Base-by-base conservation (phyloP, 2,888 invertebrate genomes). In the Halictus ligatus region DNA sequence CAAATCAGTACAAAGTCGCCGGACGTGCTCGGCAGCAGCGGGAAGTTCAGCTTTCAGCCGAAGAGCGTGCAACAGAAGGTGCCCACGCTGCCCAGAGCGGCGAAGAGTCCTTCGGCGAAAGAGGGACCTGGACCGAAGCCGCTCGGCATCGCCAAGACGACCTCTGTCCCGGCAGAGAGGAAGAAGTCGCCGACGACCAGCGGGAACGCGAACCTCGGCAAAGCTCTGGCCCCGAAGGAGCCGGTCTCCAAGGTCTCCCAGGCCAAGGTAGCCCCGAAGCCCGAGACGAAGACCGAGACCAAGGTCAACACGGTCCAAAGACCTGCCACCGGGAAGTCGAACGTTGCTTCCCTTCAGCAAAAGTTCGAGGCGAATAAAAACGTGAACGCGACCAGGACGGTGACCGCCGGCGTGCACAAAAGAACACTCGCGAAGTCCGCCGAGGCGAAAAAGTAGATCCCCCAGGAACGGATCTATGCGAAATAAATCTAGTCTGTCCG, bases 301-400 rank as follows among this genome's bases (percentile, higher is more conserved):
- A 90, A 78, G 29, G 78, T 80, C 18, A 92, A 86, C 84, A 83
- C 91, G 7, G 87, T 94, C 67, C 92, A 93, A 78, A 92, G 91
- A 81, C 95, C 96, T 46, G 95, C 97, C 7, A 95, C 94, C 72
- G 95, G 95, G 88, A 97, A 97, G 93, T 97, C 97, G 35, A 97
- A 97, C 94, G 97, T 98, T 80, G 98, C 98, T 50, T 97, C 97
- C 83, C 95, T 98, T 91, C 98, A 98, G 92, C 97, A 97, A 92
- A 98, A 97, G 94, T 98, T 98, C 93, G 98, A 98, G 95, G 96
- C 96, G 92, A 95, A 95, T 77, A 93, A 92, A 77, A 85, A 83
- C 83, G 88, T 77, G 72, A 89, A 85, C 72, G 80, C 87, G 21
- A 67, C 88, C 48, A 90, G 91, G 78, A 92, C 89, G 74, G 82